Conservation (phyloP, 2,113 vertebrate genomes). For the Chionis minor region DNA sequence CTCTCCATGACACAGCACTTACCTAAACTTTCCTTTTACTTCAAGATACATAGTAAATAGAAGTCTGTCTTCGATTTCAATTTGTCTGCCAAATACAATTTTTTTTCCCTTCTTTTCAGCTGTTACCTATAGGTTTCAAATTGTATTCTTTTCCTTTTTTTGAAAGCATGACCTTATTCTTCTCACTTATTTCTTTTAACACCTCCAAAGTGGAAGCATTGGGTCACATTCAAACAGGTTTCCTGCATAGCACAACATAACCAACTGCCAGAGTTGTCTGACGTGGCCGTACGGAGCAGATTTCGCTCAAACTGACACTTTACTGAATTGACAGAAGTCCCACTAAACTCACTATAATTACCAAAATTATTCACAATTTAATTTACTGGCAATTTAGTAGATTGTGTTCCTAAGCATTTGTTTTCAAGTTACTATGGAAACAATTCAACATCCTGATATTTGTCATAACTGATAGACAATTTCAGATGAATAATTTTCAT, state of each 20-base stretch:
- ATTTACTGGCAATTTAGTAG: background rate
- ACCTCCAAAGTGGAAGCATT: background rate
- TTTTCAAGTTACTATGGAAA: constrained; percentile 4
- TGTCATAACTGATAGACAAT: background rate
- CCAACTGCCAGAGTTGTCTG: background rate
- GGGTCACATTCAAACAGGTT: background rate
- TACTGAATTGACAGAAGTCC: background rate
- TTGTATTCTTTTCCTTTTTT: background rate
- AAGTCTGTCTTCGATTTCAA: background rate
- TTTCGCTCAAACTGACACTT: background rate
- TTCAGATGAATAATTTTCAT: background rate
- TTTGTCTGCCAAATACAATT: background rate
- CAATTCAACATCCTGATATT: background rate
- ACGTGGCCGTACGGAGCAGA: background rate
- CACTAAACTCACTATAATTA: background rate
- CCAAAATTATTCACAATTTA: background rate
- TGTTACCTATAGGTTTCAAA: background rate
- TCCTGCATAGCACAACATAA: background rate
- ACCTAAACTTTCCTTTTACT: background rate
- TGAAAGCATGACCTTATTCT: background rate
- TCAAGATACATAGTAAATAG: background rate
- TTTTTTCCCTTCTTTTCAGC: background rate
- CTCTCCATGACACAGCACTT: background rate
- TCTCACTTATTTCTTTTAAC: background rate
- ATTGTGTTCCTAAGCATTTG: background rate